Evolutionary conservation across 2,888 invertebrate genomes (phyloP).

Genomic region (Dioctria rufipes): DNA sequence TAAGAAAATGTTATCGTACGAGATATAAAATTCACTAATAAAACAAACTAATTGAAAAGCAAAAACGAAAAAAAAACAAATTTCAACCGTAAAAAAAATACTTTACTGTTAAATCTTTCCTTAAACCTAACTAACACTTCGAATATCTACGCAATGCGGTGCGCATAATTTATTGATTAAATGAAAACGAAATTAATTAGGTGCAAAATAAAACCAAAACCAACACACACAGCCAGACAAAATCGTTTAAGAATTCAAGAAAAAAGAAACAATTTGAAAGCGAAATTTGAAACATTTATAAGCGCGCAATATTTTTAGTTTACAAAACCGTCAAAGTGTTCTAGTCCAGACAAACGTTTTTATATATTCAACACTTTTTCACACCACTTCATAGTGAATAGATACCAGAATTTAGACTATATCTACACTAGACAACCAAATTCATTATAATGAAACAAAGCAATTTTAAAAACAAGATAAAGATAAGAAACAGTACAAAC

Average conservation of each 20-base stretch:
- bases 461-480: conserved; percentile 36
- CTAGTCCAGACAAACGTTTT: conserved; percentile 11
- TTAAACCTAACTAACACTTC: too few species aligned
- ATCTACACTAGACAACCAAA: not conserved
- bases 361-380: conserved; percentile 37
- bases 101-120: too few species aligned
- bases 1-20: too few species aligned
- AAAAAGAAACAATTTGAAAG: not conserved
- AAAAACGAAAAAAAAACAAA: too few species aligned
- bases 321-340: not conserved
- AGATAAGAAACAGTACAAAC: conserved; percentile 31
- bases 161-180: too few species aligned
- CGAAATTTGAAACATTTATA: not conserved
- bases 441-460: not conserved
- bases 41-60: too few species aligned
- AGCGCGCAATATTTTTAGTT: not conserved
- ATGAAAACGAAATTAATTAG: too few species aligned
- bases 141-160: too few species aligned
- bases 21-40: too few species aligned
- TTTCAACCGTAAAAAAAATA: too few species aligned
- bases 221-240: too few species aligned
- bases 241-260: not conserved
- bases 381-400: not conserved
- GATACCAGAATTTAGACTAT: not conserved
- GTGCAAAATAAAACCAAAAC: too few species aligned